Evolutionary conservation across 2,888 invertebrate genomes (phyloP), one percentile per base, ranked within the genome.

Genomic region (Opisthograptis luteolata): DNA sequence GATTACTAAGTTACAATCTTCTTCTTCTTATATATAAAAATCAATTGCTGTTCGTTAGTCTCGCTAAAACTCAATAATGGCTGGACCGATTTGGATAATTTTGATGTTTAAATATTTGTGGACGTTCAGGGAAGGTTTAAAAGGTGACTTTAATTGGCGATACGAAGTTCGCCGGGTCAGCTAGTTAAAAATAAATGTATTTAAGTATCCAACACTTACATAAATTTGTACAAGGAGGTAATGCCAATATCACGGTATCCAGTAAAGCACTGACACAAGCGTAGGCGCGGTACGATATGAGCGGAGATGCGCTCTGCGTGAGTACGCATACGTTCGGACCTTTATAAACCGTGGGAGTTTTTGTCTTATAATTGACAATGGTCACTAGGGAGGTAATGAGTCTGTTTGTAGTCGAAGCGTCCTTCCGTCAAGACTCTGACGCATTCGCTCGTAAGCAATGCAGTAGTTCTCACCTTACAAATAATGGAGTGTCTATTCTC

Each of bases 301-400:
- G 72, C 67, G 76, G 79, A 81, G 88, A 87, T 86, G 87, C 82
- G 82, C 84, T 87, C 84, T 88, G 87, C 71, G 83, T 76, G 73
- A 66, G 73, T 73, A 68, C 74, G 75, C 77, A 73, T 76, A 74
- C 79, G 74, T 68, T 60, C 79, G 72, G 71, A 81, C 84, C 83
- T 87, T 88, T 90, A 87, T 89, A 90, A 85, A 80, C 87, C 87
- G 88, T 88, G 89, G 81, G 88, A 89, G 79, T 86, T 89, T 87
- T 88, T 87, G 86, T 84, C 79, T 82, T 80, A 70, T 81, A 82
- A 86, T 81, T 84, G 81, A 87, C 87, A 88, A 89, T 87, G 80
- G 84, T 81, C 81, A 80, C 82, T 73, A 72, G 79, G 80, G 81
- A 84, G 80, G 79, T 88, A 89, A 89, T 89, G 81, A 86, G 89